These are phyloP conservation scores for Ichneumon xanthorius DNA, from an alignment of 2,888 invertebrate genomes.

Conservation along the genomic window DNA sequence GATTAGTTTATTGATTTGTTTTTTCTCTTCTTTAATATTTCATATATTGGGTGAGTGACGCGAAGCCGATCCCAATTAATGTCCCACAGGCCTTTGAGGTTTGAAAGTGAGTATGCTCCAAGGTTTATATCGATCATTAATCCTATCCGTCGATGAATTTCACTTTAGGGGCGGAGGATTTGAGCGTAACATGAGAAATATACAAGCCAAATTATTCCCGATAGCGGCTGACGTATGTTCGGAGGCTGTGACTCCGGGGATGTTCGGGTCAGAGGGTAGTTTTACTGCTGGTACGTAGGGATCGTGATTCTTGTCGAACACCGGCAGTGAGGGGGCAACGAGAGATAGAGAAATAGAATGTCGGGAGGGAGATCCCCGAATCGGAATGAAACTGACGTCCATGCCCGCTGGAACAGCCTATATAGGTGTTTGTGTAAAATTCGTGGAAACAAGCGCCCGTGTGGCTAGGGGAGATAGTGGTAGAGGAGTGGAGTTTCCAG, in stretches of 20 bases:
- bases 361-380: not conserved
- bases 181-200: constrained; percentile 34
- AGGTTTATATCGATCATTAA: constrained; percentile 53
- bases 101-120: constrained; percentile 24
- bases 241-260: not conserved
- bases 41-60: not conserved
- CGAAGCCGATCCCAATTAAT: constrained; percentile 16
- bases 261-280: constrained; percentile 5
- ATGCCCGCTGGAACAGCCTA: constrained; percentile 39
- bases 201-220: constrained; percentile 29
- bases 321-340: constrained; percentile 15
- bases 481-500: constrained; percentile 42
- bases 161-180: not conserved
- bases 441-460: constrained; percentile 54
- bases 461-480: constrained; percentile 35
- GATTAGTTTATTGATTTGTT: not conserved
- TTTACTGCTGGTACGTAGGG: constrained; percentile 5
- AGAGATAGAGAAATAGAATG: constrained; percentile 7
- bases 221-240: constrained; percentile 51
- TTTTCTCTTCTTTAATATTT: not conserved
- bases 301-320: constrained; percentile 35
- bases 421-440: constrained; percentile 41
- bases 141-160: constrained; percentile 47
- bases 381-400: constrained; percentile 53
- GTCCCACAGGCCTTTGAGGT: not conserved